A percentile compares a stretch with the other conserved stretches of the same genome.
These are phyloP conservation scores for Gonioctena quinquepunctata DNA, from an alignment of 1,140 invertebrate genomes.

Conservation along the genomic window DNA sequence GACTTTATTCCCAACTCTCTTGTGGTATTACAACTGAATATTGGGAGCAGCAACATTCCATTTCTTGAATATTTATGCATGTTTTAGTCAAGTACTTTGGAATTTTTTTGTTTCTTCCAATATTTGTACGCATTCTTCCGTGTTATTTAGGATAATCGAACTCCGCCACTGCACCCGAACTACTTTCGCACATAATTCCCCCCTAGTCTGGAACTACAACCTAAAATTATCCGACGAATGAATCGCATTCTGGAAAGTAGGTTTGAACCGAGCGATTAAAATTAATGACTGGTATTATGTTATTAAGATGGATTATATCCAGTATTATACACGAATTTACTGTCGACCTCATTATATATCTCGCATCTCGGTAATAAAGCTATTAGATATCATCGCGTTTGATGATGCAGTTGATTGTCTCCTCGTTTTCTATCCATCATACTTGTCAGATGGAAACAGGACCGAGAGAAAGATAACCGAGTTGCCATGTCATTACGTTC, in stretches of 20 bases:
- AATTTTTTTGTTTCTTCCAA: too few relatives aligned
- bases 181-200: neutral
- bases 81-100: too few relatives aligned
- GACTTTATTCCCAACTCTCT: too few relatives aligned
- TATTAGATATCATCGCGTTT: neutral
- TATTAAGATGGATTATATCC: constrained; percentile 7
- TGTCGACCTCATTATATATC: neutral
- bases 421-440: neutral
- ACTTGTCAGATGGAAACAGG: neutral
- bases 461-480: too few relatives aligned
- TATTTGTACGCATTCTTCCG: too few relatives aligned
- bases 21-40: too few relatives aligned
- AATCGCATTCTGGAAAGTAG: neutral
- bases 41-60: too few relatives aligned
- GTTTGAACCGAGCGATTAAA: constrained; percentile 5
- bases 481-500: too few relatives aligned
- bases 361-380: neutral
- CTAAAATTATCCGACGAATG: neutral
- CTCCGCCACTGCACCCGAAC: neutral
- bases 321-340: neutral
- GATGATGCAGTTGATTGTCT: neutral
- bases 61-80: too few relatives aligned
- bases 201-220: neutral
- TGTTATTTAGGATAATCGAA: too few relatives aligned
- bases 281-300: constrained; percentile 8